These are phyloP conservation scores for Chromobotia macracanthus DNA, from an alignment of 2,797 vertebrate genomes.

Conservation along the genomic window DNA sequence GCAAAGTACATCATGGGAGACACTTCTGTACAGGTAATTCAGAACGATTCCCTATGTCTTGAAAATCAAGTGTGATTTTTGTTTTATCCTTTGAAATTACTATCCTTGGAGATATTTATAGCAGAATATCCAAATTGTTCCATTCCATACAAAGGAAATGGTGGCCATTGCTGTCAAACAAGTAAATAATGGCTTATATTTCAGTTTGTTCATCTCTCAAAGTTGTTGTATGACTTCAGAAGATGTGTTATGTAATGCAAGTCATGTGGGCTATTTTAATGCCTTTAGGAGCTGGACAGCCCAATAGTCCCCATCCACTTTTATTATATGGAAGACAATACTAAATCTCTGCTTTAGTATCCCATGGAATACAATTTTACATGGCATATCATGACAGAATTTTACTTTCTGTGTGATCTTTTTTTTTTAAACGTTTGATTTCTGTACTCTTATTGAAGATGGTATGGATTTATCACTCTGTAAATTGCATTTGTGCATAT, in stretches of 20 bases:
- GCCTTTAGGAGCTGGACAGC: background rate
- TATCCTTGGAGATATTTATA: background rate
- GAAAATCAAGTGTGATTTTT: background rate
- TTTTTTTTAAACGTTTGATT: background rate
- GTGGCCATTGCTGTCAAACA: background rate
- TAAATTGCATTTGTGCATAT: background rate
- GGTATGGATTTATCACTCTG: background rate
- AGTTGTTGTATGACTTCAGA: background rate
- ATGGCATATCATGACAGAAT: too few species aligned
- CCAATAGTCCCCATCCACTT: background rate
- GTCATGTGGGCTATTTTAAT: too few species aligned
- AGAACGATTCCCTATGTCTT: background rate
- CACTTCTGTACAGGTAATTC: slow-evolving; percentile 72
- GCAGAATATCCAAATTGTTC: background rate
- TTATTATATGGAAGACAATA: too few species aligned
- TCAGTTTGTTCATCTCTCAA: background rate
- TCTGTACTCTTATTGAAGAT: background rate
- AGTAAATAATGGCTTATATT: background rate
- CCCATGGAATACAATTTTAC: background rate
- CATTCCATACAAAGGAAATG: background rate
- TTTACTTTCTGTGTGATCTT: background rate
- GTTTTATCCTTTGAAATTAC: too few species aligned
- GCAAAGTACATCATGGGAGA: slow-evolving; percentile 95
- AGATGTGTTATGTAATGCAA: background rate
- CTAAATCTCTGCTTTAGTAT: background rate